Base-by-base conservation (phyloP, 2,113 vertebrate species). In the Pomatostomus ruficeps region DNA sequence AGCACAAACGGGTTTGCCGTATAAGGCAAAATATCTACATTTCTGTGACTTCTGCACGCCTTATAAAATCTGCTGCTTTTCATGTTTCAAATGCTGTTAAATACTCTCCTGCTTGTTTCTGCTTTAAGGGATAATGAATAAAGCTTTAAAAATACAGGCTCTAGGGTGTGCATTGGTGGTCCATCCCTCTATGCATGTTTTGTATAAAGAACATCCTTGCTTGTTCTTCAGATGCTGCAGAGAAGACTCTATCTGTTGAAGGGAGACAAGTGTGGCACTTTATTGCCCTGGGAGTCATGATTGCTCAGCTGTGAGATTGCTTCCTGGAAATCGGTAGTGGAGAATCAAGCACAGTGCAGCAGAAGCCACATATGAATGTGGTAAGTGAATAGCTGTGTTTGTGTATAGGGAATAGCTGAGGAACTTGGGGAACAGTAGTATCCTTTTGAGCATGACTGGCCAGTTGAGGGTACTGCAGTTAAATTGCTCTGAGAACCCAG, bases 1-100 rank as follows among this genome's bases (percentile, higher is more conserved):
- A 80, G 26, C 1, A 3, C 11, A 43, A 80, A 38, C 7, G 0
- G 2, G 1, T 20, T 49, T 67, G 15, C 31, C 29, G 12, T 43
- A 3, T 52, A 43, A 73, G 35, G 31, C 67, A 59, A 57, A 89
- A 61, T 43, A 46, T 21, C 36, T 80, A 8, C 8, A 11, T 76
- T 94, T 76, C 49, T 85, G 9, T 65, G 26, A 55, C n/a, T 76
- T 86, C 26, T 6, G 3, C 8, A 4, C 36, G 33, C 5, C 24
- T 40, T 29, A 18, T 14, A 51, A 73, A 59, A 80, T 87, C 59
- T 51, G 26, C 20, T 65, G 9, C 48, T 80, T 45, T 42, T 59
- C 1, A 1, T 51, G 23, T 46, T 87, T 87, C 23, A 21, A 45
- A 25, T 33, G 15, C 26, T 66, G 17, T 38, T 59, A 42, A 76